Evolutionary conservation across 2,797 vertebrate species (phyloP).

Genomic region (Hylomyscus alleni): DNA sequence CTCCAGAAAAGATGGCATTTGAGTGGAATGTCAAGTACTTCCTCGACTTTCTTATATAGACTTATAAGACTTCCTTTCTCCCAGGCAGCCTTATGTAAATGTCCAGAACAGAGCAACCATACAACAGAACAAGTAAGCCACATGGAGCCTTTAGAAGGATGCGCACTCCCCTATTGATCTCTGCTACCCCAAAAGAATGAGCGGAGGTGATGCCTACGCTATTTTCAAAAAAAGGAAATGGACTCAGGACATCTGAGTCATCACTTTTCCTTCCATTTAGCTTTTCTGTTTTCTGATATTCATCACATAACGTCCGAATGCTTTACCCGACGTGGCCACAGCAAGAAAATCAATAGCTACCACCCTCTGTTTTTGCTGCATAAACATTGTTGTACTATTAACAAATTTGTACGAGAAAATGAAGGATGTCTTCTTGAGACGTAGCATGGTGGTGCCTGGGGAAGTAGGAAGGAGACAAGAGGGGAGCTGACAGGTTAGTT

Average conservation of each 20-base stretch:
- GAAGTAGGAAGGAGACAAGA: slow-evolving; percentile 81
- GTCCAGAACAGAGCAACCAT: slow-evolving; percentile 66
- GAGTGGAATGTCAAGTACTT: slow-evolving; percentile 23
- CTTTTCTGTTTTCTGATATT: slow-evolving; percentile 93
- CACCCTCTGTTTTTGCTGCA: slow-evolving; percentile 93
- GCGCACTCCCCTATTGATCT: slow-evolving; percentile 91
- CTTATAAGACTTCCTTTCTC: no score
- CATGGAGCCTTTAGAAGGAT: slow-evolving; percentile 88
- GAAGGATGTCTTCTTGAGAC: slow-evolving; percentile 82
- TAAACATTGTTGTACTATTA: slow-evolving; percentile 92
- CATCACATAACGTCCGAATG: slow-evolving; percentile 94
- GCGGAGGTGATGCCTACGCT: slow-evolving; percentile 86
- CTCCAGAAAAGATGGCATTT: slow-evolving; percentile 56
- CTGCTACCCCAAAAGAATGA: slow-evolving; percentile 89
- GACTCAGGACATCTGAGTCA: slow-evolving; percentile 90
- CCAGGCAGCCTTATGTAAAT: slow-evolving; percentile 65
- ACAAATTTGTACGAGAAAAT: slow-evolving; percentile 88
- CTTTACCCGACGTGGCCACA: slow-evolving; percentile 93
- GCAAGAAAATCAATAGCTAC: slow-evolving; percentile 94
- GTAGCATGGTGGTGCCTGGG: slow-evolving; percentile 80
- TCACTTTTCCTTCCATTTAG: slow-evolving; percentile 89
- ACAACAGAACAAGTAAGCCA: slow-evolving; percentile 78
- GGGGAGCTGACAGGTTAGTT: slow-evolving; percentile 92
- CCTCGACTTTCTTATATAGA: slow-evolving; percentile 61
- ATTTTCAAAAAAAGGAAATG: slow-evolving; percentile 86